Base-by-base conservation (phyloP, 2,797 vertebrate species). In the Todus mexicanus region DNA sequence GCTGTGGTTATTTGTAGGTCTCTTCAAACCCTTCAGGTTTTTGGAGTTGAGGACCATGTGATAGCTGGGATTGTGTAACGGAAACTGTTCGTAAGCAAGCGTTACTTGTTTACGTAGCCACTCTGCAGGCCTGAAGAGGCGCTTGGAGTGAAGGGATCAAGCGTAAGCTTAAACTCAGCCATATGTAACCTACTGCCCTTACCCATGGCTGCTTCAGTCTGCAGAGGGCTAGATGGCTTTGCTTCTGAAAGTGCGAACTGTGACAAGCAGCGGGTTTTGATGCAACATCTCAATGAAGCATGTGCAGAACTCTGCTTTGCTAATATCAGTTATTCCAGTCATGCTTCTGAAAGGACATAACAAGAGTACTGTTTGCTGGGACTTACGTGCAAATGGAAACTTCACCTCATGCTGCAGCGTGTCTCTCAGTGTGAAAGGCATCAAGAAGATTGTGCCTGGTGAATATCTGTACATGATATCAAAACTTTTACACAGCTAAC, bases 21-120 rank as follows among this genome's bases (percentile, higher is more conserved):
- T 89, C 59, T 90, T 89, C 61, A 74, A 86, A 86, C 60, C 56
- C 66, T 78, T 74, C 76, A 75, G 87, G 73, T 92, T 60, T 82
- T 53, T 88, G 84, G 79, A 43, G 2, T 60, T 89, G 91, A 84
- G 95, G 88, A 84, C 82, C 53, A 66, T 3, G 5, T 50, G 56
- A 29, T 84, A 78, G 48, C 76, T 86, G 79, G 59, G 84, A 57
- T 37, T 59, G 43, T 56, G 40, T 89, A 76, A 91, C 2, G 3
- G 80, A 54, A 90, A 53, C 47, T 57, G 7, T 57, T 95, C 48
- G 18, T 68, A 57, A 87, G 35, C 27, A 43, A 0, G 0, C 1
- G 2, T 43, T 91, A 54, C 47, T 66, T 79, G 19, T 35, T 89
- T 92, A 33, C 21, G 51, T 81, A 93, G 89, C 56, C 27, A 1